Evolutionary conservation across 2,113 vertebrate species (phyloP).

Genomic region (Panthera uncia): DNA sequence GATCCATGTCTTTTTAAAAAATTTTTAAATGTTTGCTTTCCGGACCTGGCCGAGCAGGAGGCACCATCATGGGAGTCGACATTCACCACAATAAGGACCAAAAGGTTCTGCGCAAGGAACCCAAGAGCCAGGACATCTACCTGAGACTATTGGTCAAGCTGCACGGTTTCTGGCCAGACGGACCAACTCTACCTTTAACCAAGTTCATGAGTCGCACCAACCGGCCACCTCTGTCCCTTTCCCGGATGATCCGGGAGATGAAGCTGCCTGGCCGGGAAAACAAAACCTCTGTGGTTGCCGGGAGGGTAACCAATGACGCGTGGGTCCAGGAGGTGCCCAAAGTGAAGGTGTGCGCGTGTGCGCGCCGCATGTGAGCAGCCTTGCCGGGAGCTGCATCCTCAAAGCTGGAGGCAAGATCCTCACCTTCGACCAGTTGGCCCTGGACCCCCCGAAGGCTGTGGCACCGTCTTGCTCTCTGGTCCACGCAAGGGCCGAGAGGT

Average conservation of each 20-base stretch:
- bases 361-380: constrained; percentile 88
- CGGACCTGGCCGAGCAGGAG: background rate
- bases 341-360: constrained; percentile 89
- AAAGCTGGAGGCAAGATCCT: constrained; percentile 92
- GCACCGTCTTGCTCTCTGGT: constrained; percentile 93
- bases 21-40: background rate
- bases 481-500: constrained; percentile 96
- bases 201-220: constrained; percentile 95
- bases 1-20: too few species aligned
- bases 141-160: constrained; percentile 81
- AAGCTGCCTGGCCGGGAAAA: constrained; percentile 90
- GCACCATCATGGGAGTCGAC: background rate
- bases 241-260: constrained; percentile 95
- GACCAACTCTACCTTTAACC: constrained; percentile 93
- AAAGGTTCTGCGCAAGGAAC: background rate
- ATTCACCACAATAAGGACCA: background rate
- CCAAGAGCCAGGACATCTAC: background rate
- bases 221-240: constrained; percentile 90
- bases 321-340: constrained; percentile 93
- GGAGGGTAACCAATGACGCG: constrained; percentile 92
- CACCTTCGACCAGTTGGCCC: constrained; percentile 95
- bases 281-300: constrained; percentile 91
- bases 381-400: constrained; percentile 90
- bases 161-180: constrained; percentile 94
- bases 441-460: constrained; percentile 91